Base-by-base conservation (phyloP, 2,113 vertebrate species). In the Crotalus viridis region DNA sequence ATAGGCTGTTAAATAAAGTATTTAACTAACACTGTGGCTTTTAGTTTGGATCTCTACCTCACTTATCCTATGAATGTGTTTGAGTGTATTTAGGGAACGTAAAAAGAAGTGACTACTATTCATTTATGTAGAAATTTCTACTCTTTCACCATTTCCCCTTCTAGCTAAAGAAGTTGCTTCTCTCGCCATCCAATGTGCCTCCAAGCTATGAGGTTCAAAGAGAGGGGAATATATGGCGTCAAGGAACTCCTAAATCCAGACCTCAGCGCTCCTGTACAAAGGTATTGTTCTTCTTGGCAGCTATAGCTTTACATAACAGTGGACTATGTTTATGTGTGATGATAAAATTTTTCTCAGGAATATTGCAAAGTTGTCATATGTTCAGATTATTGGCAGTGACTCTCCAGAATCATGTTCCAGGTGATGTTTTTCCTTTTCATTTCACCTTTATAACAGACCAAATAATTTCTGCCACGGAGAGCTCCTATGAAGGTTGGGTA, bases 91-190 rank as follows among this genome's bases (percentile, higher is more conserved):
- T 88, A 28, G n/a, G 43, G 5, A 39, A 87, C 12, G 24, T 92
- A 90, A 92, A 57, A 5, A 46, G 12, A 12, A 26, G 26, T 46
- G 1, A 21, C 33, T 85, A 15, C 33, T 89, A 91, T 86, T 90
- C 74, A 93, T 0, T 0, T 95, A 94, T 0, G 0, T 95, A 90
- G 93, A 0, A 93, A 89, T 95, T 95, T 96, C 95, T 91, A 96
- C 94, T 46, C 89, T 86, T 95, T 96, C 87, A 95, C 92, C 91
- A 0, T 94, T 96, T 96, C 86, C 96, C 95, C 92, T 89, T 94
- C 10, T 96, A 99, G 99, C 97, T 99, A 91, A 99, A 98, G 98
- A 99, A 98, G 96, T 98, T 99, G 94, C 98, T 99, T 94, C 98
- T 99, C 90, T 98, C 98, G 93, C 98, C 99, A 1, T 98, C 98